Evolutionary conservation across 2,888 invertebrate species (phyloP).

Genomic region (Acanthosoma haemorrhoidale): DNA sequence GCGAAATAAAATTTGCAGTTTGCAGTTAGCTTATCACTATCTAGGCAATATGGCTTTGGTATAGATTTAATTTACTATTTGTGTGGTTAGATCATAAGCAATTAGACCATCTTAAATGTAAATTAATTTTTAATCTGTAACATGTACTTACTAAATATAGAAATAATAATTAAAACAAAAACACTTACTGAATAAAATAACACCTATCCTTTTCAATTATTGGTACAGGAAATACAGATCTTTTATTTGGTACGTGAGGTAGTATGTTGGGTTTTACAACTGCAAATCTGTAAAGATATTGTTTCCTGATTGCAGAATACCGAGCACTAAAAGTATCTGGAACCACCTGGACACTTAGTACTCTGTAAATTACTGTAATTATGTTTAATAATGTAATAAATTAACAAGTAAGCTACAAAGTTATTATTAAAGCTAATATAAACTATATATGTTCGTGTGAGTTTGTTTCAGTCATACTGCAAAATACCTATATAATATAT

Average conservation of each 20-base stretch:
- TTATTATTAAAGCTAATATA: too few species aligned
- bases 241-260: slow-evolving; percentile 39
- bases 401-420: too few species aligned
- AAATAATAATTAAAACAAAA: background rate
- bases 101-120: background rate
- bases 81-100: background rate
- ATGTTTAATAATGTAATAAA: background rate
- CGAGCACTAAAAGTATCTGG: slow-evolving; percentile 63
- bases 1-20: too few species aligned
- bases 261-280: slow-evolving; percentile 49
- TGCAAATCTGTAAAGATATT: slow-evolving; percentile 71
- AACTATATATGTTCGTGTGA: too few species aligned
- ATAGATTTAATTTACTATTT: background rate
- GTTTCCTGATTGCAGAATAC: slow-evolving; percentile 58
- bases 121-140: background rate
- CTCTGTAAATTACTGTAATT: slow-evolving; percentile 48
- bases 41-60: too few species aligned
- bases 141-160: background rate
- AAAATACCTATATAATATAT: too few species aligned
- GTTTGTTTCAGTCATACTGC: too few species aligned
- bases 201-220: slow-evolving; percentile 63
- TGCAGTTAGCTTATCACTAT: too few species aligned
- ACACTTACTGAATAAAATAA: slow-evolving; percentile 56
- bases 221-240: slow-evolving; percentile 51
- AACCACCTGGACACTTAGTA: slow-evolving; percentile 51